Evolutionary conservation across 2,888 invertebrate species (phyloP).

Genomic region (Phortica magna): DNA sequence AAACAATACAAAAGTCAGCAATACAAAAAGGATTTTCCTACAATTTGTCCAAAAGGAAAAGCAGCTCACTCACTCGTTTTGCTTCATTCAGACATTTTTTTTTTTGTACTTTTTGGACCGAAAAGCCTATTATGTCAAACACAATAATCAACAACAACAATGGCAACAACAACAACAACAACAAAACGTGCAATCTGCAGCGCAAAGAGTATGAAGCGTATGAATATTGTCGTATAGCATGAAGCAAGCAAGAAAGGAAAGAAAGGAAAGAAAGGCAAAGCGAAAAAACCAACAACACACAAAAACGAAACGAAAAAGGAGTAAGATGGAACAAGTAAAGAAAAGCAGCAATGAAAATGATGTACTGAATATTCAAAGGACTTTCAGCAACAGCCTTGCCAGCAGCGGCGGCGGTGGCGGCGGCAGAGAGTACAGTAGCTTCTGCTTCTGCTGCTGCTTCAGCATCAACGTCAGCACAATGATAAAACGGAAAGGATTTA

Average conservation of each 20-base stretch:
- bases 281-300: slow-evolving; percentile 36
- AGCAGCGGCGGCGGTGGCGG: not conserved
- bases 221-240: slow-evolving; percentile 51
- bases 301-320: slow-evolving; percentile 41
- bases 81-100: slow-evolving; percentile 1
- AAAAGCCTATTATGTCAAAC: slow-evolving; percentile 72
- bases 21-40: slow-evolving; percentile 15
- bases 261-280: slow-evolving; percentile 15
- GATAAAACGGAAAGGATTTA: slow-evolving; percentile 28
- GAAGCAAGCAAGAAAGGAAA: slow-evolving; percentile 32
- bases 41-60: slow-evolving; percentile 1
- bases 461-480: slow-evolving; percentile 14
- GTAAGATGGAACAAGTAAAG: slow-evolving; percentile 28
- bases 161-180: slow-evolving; percentile 49
- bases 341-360: slow-evolving; percentile 53
- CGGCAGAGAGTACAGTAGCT: slow-evolving; percentile 5
- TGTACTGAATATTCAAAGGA: slow-evolving; percentile 62
- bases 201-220: slow-evolving; percentile 56
- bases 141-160: slow-evolving; percentile 66
- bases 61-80: not conserved
- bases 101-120: slow-evolving; percentile 61
- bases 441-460: not conserved
- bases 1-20: slow-evolving; percentile 19
- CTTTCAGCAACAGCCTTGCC: slow-evolving; percentile 40
- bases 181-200: slow-evolving; percentile 27